Conservation (phyloP, 2,888 invertebrate species). For the Spodoptera picta region DNA sequence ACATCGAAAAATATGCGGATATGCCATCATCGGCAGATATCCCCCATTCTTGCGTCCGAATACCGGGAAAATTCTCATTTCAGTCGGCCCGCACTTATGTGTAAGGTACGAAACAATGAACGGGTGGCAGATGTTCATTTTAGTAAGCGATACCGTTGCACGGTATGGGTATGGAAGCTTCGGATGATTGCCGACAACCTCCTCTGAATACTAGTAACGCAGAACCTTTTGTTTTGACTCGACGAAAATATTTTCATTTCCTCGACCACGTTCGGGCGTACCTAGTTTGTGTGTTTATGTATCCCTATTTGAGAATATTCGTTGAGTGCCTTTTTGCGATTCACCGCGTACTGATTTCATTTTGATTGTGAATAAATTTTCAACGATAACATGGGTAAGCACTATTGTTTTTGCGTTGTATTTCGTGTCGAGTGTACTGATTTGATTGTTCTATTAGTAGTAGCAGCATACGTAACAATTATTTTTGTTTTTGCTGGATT, state of each 20-base stretch:
- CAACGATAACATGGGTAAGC: slow-evolving; percentile 56
- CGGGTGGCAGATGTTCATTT: slow-evolving; percentile 75
- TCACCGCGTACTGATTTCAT: slow-evolving; percentile 67
- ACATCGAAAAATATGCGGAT: slow-evolving; percentile 29
- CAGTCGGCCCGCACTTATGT: slow-evolving; percentile 64
- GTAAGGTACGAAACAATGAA: slow-evolving; percentile 72
- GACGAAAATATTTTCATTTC: slow-evolving; percentile 75
- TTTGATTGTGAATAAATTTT: slow-evolving; percentile 72
- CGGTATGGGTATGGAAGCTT: slow-evolving; percentile 62
- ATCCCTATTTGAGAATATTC: slow-evolving; percentile 71
- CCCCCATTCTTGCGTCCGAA: slow-evolving; percentile 42
- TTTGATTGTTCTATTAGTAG: slow-evolving; percentile 27
- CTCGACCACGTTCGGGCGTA: slow-evolving; percentile 63
- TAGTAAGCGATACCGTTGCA: slow-evolving; percentile 72
- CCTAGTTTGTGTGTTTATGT: slow-evolving; percentile 77
- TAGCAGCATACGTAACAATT: too few species aligned
- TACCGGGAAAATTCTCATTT: slow-evolving; percentile 63
- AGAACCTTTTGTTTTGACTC: slow-evolving; percentile 70
- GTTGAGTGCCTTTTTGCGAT: slow-evolving; percentile 64
- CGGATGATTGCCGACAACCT: slow-evolving; percentile 73
- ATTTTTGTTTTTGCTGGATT: too few species aligned
- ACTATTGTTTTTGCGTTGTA: slow-evolving; percentile 58
- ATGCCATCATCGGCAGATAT: slow-evolving; percentile 38
- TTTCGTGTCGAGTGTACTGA: slow-evolving; percentile 39
- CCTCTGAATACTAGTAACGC: slow-evolving; percentile 58